Evolutionary conservation across 2,888 invertebrate species (phyloP), one percentile per base, ranked within the genome.

Genomic region (Lordiphosa andalusiaca): DNA sequence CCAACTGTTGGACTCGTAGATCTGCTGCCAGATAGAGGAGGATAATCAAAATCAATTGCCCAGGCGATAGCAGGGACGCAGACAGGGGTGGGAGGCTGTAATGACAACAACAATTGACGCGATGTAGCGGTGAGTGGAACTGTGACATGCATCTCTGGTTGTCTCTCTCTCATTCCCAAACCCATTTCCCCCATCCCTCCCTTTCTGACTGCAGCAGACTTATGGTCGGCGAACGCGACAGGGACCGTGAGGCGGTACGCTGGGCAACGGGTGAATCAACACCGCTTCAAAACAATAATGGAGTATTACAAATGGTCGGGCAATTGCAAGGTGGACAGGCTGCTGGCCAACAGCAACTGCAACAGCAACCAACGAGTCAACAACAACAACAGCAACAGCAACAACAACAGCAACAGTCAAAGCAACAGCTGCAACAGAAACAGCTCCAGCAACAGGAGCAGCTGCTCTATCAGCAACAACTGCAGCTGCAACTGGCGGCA

Each of bases 201-300:
- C 12, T 47, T 70, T 44, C 4, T 13, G 42, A 42, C 47, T 68
- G 81, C 72, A 88, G 88, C 89, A 87, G 89, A 88, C 89, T 88
- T 89, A 90, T 90, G 90, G 89, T 90, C 88, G 90, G 90, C 87
- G 89, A 90, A 90, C 90, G 90, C 88, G 89, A 89, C 85, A 89
- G 90, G 87, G 90, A 89, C 89, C 90, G 90, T 90, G 90, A 90
- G 87, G 89, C 90, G 90, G 90, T 90, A 89, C 89, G 90, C 88
- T 90, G 90, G 90, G 90, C 90, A 89, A 86, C 89, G 88, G 89
- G 90, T 88, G 90, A 89, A 86, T 84, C 88, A 86, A 89, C 91
- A 90, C 90, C 91, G 88, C 90, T 90, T 89, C 90, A 90, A 87
- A 88, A 84, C 81, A 89, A 89, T 87, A 89, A 89, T 89, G 89